Evolutionary conservation across 2,797 vertebrate species (phyloP).

Genomic region (Eulemur mongoz): DNA sequence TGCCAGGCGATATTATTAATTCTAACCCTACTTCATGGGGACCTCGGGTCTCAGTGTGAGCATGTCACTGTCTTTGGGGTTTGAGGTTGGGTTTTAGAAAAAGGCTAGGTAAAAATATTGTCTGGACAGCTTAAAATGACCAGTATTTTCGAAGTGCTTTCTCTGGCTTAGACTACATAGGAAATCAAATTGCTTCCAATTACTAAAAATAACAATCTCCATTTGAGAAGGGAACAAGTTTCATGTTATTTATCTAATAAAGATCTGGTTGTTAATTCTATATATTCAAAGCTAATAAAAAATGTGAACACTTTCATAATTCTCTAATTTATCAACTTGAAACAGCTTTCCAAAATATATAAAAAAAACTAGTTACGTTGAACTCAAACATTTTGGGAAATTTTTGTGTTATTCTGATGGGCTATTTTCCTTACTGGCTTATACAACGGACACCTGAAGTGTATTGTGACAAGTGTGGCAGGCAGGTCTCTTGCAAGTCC

Average conservation of each 20-base stretch:
- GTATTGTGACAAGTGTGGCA: not conserved
- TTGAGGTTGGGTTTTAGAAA: not conserved
- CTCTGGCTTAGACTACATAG: not conserved
- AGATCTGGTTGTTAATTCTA: not conserved
- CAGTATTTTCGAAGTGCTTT: not conserved
- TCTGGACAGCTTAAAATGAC: not conserved
- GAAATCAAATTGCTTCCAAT: not conserved
- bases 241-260: not conserved
- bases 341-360: not conserved
- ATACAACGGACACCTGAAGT: not conserved
- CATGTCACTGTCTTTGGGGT: not conserved
- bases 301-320: not conserved
- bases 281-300: not conserved
- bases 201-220: not conserved
- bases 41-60: not conserved
- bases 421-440: not conserved
- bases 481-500: not conserved
- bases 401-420: not conserved
- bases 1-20: not conserved
- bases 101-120: slow-evolving; percentile 24
- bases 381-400: not conserved
- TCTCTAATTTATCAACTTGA: not conserved
- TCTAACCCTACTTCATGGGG: not conserved
- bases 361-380: not conserved
- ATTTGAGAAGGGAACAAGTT: not conserved